A percentile compares a stretch with the other conserved stretches of the same genome.
These are phyloP conservation scores for Phytoseiulus persimilis DNA, from an alignment of 2,888 invertebrate species.

Conservation along the genomic window DNA sequence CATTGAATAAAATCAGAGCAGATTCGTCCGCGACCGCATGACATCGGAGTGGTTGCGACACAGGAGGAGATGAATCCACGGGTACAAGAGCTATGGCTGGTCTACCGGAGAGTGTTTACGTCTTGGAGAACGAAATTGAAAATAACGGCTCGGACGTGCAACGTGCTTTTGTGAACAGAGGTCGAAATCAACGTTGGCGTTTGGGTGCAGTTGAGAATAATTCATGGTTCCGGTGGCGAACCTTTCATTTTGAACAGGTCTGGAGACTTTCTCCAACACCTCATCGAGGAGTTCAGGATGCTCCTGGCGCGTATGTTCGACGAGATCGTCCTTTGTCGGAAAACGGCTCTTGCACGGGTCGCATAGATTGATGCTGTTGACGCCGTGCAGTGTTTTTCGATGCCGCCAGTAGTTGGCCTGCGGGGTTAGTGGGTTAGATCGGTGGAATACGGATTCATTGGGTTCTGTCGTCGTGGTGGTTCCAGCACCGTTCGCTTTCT, in stretches of 20 bases:
- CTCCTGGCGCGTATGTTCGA: conserved; percentile 33
- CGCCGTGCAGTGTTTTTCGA: conserved; percentile 21
- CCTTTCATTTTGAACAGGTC: conserved; percentile 6
- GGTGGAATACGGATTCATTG: background rate
- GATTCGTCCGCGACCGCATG: no score
- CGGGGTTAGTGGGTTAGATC: background rate
- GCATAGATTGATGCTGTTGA: conserved; percentile 33
- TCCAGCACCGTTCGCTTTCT: background rate
- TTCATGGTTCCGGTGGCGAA: background rate
- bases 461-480: background rate
- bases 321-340: conserved; percentile 29
- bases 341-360: conserved; percentile 28
- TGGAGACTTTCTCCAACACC: conserved; percentile 35
- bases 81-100: no score
- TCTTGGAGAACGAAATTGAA: background rate
- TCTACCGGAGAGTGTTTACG: background rate
- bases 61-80: no score
- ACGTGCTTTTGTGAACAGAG: background rate
- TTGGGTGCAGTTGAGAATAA: background rate
- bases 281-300: conserved; percentile 38
- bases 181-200: background rate
- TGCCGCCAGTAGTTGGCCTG: conserved; percentile 39
- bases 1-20: no score
- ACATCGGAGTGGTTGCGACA: no score
- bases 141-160: background rate